Conservation (phyloP, 2,113 vertebrate genomes). For the Delphinapterus leucas region DNA sequence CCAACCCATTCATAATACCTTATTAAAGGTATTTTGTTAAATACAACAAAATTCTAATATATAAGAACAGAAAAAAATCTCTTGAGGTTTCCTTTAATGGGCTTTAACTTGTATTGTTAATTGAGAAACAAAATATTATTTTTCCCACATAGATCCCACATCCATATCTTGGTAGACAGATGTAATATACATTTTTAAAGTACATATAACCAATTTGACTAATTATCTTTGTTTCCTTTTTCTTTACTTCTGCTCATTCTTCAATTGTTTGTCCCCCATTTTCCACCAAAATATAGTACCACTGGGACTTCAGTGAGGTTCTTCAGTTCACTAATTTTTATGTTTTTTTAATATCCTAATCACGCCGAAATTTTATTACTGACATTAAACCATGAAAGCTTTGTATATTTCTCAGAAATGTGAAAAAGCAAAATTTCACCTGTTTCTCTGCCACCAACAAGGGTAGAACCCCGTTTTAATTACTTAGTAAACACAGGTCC, state of each 20-base stretch:
- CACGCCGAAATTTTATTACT: background rate
- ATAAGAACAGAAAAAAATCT: background rate
- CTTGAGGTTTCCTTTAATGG: background rate
- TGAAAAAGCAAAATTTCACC: background rate
- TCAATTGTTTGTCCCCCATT: background rate
- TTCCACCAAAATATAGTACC: background rate
- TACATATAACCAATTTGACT: background rate
- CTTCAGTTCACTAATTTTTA: conserved; percentile 42
- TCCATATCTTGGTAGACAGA: background rate
- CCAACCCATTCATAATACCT: background rate
- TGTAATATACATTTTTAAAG: background rate
- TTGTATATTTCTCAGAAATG: background rate
- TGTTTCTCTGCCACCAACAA: background rate
- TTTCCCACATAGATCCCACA: background rate
- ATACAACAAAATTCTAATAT: background rate
- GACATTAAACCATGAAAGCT: background rate
- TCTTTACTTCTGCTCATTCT: background rate
- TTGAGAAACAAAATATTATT: background rate
- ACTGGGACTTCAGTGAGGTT: background rate
- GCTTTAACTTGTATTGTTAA: background rate
- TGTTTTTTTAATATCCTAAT: background rate
- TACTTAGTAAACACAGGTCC: background rate
- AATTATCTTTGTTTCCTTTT: background rate
- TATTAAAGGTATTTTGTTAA: background rate
- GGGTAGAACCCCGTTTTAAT: background rate